Evolutionary conservation across 2,888 invertebrate species (phyloP), one percentile per base, ranked within the genome.

Genomic region (Harpagoxenus sublaevis): DNA sequence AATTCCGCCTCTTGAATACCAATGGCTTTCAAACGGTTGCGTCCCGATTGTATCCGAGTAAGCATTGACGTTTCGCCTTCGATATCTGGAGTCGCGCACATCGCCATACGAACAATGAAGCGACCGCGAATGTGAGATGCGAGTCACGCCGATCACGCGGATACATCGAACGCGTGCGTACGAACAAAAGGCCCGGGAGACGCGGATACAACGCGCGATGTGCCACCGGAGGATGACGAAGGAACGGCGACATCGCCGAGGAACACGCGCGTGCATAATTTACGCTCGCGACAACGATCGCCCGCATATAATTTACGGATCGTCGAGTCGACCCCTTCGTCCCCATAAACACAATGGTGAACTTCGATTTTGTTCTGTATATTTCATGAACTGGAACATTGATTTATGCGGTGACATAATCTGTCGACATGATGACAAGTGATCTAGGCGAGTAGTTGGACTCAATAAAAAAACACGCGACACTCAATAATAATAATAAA

Each of bases 291-390:
- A 73, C 62, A 85, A 78, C 84, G 68, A 81, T 68, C 84, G 73
- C 62, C 84, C 83, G 77, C 83, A 86, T 89, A 87, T 89, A 87
- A 90, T 89, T 91, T 87, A 90, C 89, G 86, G 83, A 85, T 83
- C 60, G 88, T 84, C 10, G n/a, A 31, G 8, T 65, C 51, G 48
- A 75, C 18, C 23, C 39, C 39, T 23, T 48, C 12, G 15, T 51
- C 51, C n/a, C 6, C 1, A 12, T 6, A 39, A 65, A 9, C 15
- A 35, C 35, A 18, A 15, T 1, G n/a, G n/a, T 15, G 15, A 8
- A 55, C 60, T 60, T 60, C 8, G 5, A 48, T n/a, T 48, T 35
- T n/a, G 31, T 45, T 15, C 10, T 53, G 3, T 53, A 51, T 68
- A 53, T 71, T 71, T 42, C 15, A 2, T 39, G 5, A 39, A 35